Percentiles rank a stretch among this genome's conserved stretches.
Evolutionary conservation across 2,888 invertebrate species (phyloP).

Genomic region (Nematopogon swammerdamellus): DNA sequence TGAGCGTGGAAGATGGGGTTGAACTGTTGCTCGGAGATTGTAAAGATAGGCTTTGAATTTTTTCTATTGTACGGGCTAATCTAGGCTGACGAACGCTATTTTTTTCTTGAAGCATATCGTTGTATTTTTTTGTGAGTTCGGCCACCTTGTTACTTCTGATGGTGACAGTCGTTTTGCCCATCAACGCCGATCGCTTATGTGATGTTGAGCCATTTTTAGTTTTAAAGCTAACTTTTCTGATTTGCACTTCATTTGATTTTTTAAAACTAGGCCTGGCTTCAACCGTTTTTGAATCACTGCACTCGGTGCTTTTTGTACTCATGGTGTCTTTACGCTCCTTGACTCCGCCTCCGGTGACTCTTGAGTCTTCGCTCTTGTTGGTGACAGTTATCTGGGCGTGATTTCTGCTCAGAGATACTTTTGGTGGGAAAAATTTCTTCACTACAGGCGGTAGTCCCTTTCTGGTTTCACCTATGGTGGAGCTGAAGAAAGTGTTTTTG

Average conservation of each 20-base stretch:
- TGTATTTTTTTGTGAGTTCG: conserved; percentile 66
- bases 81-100: conserved; percentile 50
- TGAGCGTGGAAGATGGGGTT: conserved; percentile 43
- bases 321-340: conserved; percentile 12
- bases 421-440: neutral
- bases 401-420: conserved; percentile 17
- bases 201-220: conserved; percentile 49
- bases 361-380: conserved; percentile 39
- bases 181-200: conserved; percentile 34
- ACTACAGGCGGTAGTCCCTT: conserved; percentile 5
- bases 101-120: conserved; percentile 56
- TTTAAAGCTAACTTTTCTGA: conserved; percentile 61
- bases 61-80: conserved; percentile 51
- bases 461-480: conserved; percentile 22
- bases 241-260: conserved; percentile 33
- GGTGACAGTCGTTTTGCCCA: conserved; percentile 41
- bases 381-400: conserved; percentile 44
- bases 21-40: conserved; percentile 37
- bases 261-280: conserved; percentile 18
- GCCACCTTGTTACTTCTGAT: conserved; percentile 60
- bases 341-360: conserved; percentile 48
- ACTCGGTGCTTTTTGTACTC: neutral
- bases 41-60: conserved; percentile 26
- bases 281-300: neutral
- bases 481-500: conserved; percentile 37